Conservation (phyloP, 2,797 vertebrate species). For the Bovichtus diacanthus region DNA sequence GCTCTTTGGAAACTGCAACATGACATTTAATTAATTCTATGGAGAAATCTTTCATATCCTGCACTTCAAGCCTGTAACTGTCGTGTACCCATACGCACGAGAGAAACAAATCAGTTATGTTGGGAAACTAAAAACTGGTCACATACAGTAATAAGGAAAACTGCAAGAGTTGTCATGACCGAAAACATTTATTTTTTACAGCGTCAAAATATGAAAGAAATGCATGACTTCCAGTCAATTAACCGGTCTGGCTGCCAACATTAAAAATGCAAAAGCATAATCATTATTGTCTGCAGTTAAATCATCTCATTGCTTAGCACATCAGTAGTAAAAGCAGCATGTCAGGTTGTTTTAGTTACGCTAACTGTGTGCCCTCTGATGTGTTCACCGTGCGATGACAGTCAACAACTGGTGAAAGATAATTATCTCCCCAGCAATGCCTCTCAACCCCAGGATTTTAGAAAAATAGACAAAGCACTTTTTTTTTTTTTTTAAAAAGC, state of each 20-base stretch:
- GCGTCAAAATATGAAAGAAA: neutral
- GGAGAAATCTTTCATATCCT: constrained; percentile 31
- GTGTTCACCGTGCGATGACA: constrained; percentile 36
- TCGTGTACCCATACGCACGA: neutral
- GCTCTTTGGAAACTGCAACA: constrained; percentile 21
- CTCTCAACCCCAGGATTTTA: constrained; percentile 5
- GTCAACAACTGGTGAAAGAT: constrained; percentile 36
- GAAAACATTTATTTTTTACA: neutral
- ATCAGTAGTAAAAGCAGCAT: constrained; percentile 52
- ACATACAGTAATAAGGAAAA: neutral
- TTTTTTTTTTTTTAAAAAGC: no score
- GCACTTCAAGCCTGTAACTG: constrained; percentile 26
- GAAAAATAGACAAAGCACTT: neutral
- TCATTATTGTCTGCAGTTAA: constrained; percentile 27
- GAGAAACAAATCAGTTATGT: neutral
- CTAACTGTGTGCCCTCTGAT: constrained; percentile 36
- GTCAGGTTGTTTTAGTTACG: constrained; percentile 48
- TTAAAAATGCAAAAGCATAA: constrained; percentile 18
- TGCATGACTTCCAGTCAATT: constrained; percentile 12
- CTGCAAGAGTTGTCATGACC: neutral
- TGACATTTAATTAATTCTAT: constrained; percentile 36
- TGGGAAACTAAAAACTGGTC: neutral
- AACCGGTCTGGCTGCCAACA: neutral
- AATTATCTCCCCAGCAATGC: constrained; percentile 37
- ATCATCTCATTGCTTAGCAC: constrained; percentile 32